These are phyloP conservation scores for Hapalemur alaotrensis DNA, from an alignment of 2,797 vertebrate genomes.

Conservation along the genomic window DNA sequence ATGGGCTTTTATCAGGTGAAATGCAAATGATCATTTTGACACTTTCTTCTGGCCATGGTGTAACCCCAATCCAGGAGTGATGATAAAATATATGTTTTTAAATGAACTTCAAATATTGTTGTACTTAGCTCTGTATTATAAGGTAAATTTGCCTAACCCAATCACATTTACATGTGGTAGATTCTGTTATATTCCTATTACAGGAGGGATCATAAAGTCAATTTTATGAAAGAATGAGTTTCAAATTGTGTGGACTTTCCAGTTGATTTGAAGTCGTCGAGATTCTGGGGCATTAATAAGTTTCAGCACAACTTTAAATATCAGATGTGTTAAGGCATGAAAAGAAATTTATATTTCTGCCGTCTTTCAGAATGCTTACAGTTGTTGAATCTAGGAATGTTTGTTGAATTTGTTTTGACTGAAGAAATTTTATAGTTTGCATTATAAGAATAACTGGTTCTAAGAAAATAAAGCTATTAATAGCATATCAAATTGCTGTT, in stretches of 20 bases:
- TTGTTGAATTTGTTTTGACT: not conserved
- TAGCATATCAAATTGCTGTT: not conserved
- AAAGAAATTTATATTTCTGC: not conserved
- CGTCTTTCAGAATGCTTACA: not conserved
- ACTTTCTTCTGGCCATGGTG: not conserved
- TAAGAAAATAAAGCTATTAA: constrained; percentile 18
- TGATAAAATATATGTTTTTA: not conserved
- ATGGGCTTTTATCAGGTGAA: not conserved
- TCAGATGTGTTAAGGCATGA: not conserved
- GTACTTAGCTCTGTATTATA: not conserved
- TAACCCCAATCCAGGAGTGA: not conserved
- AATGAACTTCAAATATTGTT: not conserved
- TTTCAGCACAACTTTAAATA: not conserved
- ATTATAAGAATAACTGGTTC: not conserved
- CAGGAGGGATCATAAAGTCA: not conserved
- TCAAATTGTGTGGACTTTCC: not conserved
- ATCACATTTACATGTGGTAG: not conserved
- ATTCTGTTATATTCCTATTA: not conserved
- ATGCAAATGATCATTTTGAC: not conserved
- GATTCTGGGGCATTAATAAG: not conserved
- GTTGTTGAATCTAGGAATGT: not conserved
- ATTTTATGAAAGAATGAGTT: constrained; percentile 24
- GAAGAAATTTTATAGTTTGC: constrained; percentile 14
- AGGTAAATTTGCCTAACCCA: not conserved
- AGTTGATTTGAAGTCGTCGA: not conserved